phyloP scores from a whole-genome alignment of 2,113 vertebrate genomes.

The Peucedramus taeniatus region DNA sequence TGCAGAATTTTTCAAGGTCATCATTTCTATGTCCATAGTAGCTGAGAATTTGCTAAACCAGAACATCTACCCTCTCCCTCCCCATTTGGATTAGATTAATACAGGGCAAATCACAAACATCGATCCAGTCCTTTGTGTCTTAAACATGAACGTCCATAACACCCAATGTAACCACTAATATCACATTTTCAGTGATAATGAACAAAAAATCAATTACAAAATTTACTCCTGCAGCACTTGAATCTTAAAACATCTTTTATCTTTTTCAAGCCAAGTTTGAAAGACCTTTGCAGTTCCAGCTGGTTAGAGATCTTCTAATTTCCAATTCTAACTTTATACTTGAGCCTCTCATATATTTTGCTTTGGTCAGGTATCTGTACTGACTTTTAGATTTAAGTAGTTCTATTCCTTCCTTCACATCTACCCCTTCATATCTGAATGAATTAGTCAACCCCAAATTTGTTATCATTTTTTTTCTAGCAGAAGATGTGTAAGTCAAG shows the following conservation, averaged over 20 bases:
- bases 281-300: not conserved
- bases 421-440: not conserved
- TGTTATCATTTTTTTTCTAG: not conserved
- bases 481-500: not conserved
- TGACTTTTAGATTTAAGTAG: not conserved
- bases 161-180: rapidly evolving
- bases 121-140: not conserved
- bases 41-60: not conserved
- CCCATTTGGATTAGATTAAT: not conserved
- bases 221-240: not conserved
- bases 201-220: not conserved
- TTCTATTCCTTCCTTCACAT: not conserved
- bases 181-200: not conserved
- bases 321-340: not conserved
- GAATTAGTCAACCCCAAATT: not conserved
- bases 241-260: not conserved
- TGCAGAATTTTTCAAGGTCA: not conserved
- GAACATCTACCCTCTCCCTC: not conserved
- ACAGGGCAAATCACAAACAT: not conserved
- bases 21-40: not conserved
- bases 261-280: not conserved
- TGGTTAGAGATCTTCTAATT: not conserved
- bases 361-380: not conserved
- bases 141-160: not conserved
- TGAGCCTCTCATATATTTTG: not conserved